Base-by-base conservation (phyloP, 2,113 vertebrate genomes). In the Rhombomys opimus region DNA sequence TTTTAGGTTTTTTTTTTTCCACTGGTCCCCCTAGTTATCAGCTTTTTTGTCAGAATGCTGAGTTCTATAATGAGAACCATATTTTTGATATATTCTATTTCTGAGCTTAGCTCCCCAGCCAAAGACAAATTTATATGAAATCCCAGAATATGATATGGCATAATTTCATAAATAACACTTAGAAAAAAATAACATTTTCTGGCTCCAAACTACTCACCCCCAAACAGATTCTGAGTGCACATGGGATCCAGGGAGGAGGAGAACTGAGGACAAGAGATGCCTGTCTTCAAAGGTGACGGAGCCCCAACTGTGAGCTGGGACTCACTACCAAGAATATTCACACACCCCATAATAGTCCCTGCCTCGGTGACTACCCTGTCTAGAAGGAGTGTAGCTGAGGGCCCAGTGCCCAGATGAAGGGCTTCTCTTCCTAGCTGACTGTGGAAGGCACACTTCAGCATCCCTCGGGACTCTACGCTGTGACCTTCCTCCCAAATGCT, bases 51-150 rank as follows among this genome's bases (percentile, higher is more conserved):
- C 68, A 63, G 57, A 61, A n/a, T 38, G 8, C n/a, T 76, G 12
- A 10, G 6, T 50, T 95, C 89, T 63, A 7, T 77, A 30, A 67
- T 52, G 25, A 22, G 32, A 87, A 32, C 18, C 54, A 18, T 75
- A 27, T 86, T 87, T 90, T 87, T 65, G 12, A 68, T 93, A 18
- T 10, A 65, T 30, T 38, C 52, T 81, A 68, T 75, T 89, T 72
- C 46, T 67, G 81, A 85, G 30, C 38, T 91, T 77, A 72, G 14
- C 76, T 86, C 70, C 72, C 88, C 91, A 94, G 35, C 80, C 59
- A 91, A 75, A 77, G 61, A 92, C 23, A 90, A 88, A 89, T 72
- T 54, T 61, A 88, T 81, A 57, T 84, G n/a, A 61, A 87, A 87
- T 18, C 27, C 11, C 85, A 89, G 57, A 78, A 97, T 93, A 85